These are phyloP conservation scores for Amiota mariae DNA, from an alignment of 2,888 invertebrate species.

Conservation along the genomic window DNA sequence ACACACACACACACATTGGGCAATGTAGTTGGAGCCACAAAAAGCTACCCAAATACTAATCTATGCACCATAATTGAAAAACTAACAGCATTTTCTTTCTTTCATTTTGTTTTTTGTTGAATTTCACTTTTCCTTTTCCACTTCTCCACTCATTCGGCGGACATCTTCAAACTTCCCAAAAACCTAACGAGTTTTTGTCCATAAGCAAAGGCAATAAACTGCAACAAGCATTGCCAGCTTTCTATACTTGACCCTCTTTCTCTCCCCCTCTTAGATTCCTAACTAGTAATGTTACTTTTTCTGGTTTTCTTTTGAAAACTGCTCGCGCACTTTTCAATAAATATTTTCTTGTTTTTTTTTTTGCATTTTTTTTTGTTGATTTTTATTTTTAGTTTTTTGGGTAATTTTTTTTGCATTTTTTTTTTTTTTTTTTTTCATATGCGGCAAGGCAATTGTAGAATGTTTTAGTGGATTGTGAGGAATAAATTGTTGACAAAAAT, in stretches of 20 bases:
- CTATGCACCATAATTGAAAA: constrained; percentile 65
- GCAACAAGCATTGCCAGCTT: constrained; percentile 47
- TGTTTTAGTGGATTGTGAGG: constrained; percentile 1
- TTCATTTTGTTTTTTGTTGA: not conserved
- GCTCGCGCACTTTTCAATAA: not conserved
- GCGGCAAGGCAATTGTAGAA: not conserved
- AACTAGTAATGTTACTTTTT: too few relatives aligned
- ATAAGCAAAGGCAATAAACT: constrained; percentile 49
- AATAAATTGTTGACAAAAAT: constrained; percentile 1
- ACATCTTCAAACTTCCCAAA: too few relatives aligned
- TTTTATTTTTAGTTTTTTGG: not conserved
- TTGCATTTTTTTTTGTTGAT: constrained; percentile 21
- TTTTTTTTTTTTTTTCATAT: not conserved
- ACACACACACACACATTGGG: constrained; percentile 9
- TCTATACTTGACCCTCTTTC: too few relatives aligned
- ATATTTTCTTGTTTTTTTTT: constrained; percentile 55
- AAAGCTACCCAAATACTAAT: constrained; percentile 55
- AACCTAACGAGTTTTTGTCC: constrained; percentile 40
- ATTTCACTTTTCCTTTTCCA: not conserved
- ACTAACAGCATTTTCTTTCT: constrained; percentile 56
- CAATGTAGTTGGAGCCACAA: constrained; percentile 1
- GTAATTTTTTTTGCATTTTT: constrained; percentile 5
- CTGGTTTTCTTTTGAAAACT: not conserved
- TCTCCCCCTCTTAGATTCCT: not conserved
- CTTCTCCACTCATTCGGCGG: constrained; percentile 40